These are phyloP conservation scores for Pluvialis apricaria DNA, from an alignment of 2,113 vertebrate species.

Conservation along the genomic window DNA sequence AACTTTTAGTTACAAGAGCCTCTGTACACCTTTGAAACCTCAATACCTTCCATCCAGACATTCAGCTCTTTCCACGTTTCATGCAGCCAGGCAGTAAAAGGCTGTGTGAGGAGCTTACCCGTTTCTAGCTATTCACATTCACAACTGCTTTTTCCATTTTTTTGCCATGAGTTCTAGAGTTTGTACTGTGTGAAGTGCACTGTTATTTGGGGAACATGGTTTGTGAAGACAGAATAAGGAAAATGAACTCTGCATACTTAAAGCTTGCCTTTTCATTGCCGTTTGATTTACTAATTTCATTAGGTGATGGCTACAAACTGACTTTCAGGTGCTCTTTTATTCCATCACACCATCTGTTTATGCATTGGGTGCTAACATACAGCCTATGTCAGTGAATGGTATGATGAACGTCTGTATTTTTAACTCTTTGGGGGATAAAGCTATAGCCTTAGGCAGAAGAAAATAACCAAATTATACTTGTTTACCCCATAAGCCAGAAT, in stretches of 20 bases:
- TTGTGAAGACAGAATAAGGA: neutral
- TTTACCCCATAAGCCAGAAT: constrained; percentile 11
- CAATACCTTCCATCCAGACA: neutral
- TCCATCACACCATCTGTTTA: neutral
- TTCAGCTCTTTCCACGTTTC: neutral
- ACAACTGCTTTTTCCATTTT: neutral
- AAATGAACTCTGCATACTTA: neutral
- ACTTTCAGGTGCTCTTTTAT: constrained; percentile 44
- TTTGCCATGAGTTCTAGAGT: neutral
- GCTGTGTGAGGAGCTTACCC: neutral
- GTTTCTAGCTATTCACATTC: neutral
- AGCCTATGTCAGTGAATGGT: constrained; percentile 9
- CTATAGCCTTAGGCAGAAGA: neutral
- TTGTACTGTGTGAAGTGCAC: neutral
- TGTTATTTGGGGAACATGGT: neutral
- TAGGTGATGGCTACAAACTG: neutral
- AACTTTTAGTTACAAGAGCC: neutral
- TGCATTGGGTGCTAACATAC: constrained; percentile 19
- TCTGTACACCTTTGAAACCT: constrained; percentile 14
- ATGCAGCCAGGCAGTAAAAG: neutral
- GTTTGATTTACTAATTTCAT: neutral
- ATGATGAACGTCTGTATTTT: neutral
- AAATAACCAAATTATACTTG: neutral
- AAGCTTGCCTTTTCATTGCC: neutral
- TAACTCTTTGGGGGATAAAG: constrained; percentile 6